Evolutionary conservation across 2,797 vertebrate genomes (phyloP), one percentile per base, ranked within the genome.

Genomic region (Bradypus variegatus): DNA sequence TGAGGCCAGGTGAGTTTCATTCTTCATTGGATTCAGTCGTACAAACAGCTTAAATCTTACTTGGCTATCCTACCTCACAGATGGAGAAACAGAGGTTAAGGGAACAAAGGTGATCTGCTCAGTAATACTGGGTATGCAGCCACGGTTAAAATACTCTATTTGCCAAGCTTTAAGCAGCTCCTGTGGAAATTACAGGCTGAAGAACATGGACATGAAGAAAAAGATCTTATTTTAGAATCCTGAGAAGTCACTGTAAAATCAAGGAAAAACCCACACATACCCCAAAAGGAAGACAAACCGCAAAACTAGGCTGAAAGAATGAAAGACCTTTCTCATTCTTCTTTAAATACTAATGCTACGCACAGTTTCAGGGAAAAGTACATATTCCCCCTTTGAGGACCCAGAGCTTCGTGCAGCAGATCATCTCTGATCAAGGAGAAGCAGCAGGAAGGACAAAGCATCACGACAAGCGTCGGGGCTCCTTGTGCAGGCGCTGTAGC

Each of bases 221-320:
- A 89, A 75, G 38, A 36, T 3, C 21, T 86, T 73, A 86, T 62
- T 93, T 81, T 62, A 79, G 79, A 92, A 92, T 88, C 48, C 48
- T 67, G 75, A 55, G 53, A 93, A 93, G 64, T 38, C 33, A 72
- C 55, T 70, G n/a, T 60, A 85, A 93, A 79, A 92, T 65, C 19
- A 93, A 72, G 29, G 85, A 87, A 67, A 58, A 27, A 58, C 19
- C 10, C 50, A 23, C 36, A 65, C 79, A 65, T 45, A 65, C 18
- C 67, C 70, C 33, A 50, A 88, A 93, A 94, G 75, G 69, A 94
- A 92, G 25, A 83, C 41, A 89, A 75, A 78, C 7, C 64, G 73
- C 29, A 77, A 69, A 80, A 67, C 27, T 25, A 78, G 64, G 31
- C 4, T 53, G 55, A 91, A 60, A 50, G 48, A 81, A 86, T 62